Base-by-base conservation (phyloP, 2,888 invertebrate genomes). In the Platypus cylindrus region DNA sequence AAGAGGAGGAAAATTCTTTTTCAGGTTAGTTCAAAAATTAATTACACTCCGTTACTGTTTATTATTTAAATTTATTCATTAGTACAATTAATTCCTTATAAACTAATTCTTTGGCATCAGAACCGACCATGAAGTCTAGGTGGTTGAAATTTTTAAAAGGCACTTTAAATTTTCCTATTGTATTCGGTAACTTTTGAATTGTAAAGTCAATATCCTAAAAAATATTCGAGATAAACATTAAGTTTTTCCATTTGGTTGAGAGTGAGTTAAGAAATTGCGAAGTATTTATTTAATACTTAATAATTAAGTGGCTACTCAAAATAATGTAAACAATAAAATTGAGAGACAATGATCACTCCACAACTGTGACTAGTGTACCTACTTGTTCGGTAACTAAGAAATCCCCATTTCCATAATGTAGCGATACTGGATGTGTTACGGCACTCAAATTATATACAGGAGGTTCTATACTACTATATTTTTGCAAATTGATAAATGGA, bases 71-170 rank as follows among this genome's bases (percentile, higher is more conserved):
- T 48, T 60, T 58, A 38, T 60, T 62, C 56, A 78, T 69, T 15
- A 72, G 58, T 36, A 63, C 62, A 12, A 74, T 55, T 20, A 75
- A 56, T 43, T 67, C 64, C 34, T 73, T 59, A 48, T 73, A 78
- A 1, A 80, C 52, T 35, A 78, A 52, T 3, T 62, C 60, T 34
- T 64, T 67, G 1, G 70, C 72, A 51, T 77, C 66, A 9, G 68
- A 70, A 9, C 70, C 79, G 71, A 74, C 78, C 44, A 77, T 59
- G 51, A 78, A 81, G 52, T 82, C 81, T 40, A 80, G 51, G 53
- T 82, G 81, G 51, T 72, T 78, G 49, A 78, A 81, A 4, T 59
- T 58, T 2, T 60, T 48, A 49, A 68, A 59, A 1, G 70, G 65
- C 7, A 81, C 66, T 27, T 66, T 56, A 56, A 71, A 72, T 42